These are phyloP conservation scores for Callithrix jacchus DNA, from an alignment of 2,113 vertebrate genomes.

Conservation along the genomic window DNA sequence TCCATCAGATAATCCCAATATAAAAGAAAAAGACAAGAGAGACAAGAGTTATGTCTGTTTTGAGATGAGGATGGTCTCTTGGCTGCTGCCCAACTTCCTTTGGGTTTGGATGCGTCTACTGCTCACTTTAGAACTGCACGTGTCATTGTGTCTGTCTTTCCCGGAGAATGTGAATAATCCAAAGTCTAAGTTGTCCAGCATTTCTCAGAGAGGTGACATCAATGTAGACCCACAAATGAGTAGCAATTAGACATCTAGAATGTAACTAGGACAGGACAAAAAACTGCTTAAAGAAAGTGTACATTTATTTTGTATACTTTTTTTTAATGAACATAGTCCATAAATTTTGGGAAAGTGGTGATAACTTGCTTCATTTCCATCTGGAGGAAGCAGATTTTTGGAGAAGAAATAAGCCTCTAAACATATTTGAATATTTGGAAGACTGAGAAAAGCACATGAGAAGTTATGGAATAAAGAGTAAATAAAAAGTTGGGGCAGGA, in stretches of 20 bases:
- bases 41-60: constrained; percentile 1
- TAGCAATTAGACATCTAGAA: background rate
- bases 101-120: background rate
- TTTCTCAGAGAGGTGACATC: background rate
- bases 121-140: background rate
- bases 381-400: constrained; percentile 72
- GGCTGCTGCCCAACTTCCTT: constrained; percentile 39
- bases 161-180: background rate
- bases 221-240: background rate
- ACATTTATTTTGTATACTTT: constrained; percentile 32
- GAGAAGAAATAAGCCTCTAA: constrained; percentile 47
- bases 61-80: constrained; percentile 36
- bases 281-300: constrained; percentile 33
- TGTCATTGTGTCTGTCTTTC: background rate
- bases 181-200: background rate
- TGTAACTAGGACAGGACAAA: background rate
- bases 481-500: constrained; percentile 8
- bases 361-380: constrained; percentile 69
- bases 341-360: constrained; percentile 66
- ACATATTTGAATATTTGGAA: constrained; percentile 62
- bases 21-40: constrained; percentile 27
- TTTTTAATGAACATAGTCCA: constrained; percentile 28
- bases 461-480: constrained; percentile 49
- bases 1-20: background rate
- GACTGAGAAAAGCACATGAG: constrained; percentile 45